Conservation (phyloP, 2,888 invertebrate species). For the Trichopoda pennipes region DNA sequence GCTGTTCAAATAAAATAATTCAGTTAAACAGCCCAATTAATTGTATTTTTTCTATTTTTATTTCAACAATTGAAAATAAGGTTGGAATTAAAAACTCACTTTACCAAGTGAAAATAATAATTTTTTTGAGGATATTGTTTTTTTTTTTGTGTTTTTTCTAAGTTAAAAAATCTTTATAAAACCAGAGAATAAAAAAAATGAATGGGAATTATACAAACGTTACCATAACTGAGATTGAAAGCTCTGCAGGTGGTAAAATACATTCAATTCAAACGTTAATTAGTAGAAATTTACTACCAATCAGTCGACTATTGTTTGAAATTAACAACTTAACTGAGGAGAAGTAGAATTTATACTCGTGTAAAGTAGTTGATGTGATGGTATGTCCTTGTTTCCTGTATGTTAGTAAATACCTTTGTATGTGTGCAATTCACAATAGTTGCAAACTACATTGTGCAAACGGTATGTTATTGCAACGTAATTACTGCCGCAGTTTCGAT, state of each 20-base stretch:
- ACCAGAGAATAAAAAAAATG: no score
- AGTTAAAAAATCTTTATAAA: no score
- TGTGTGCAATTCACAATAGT: background rate
- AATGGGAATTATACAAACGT: background rate
- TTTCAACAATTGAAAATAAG: background rate
- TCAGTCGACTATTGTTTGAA: conserved; percentile 75
- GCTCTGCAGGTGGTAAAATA: conserved; percentile 45
- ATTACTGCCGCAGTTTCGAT: conserved; percentile 71
- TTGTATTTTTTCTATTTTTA: conserved; percentile 36
- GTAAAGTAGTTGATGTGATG: background rate
- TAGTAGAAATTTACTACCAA: conserved; percentile 77
- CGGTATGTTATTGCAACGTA: conserved; percentile 74
- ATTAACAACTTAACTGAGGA: conserved; percentile 25
- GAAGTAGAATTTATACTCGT: background rate
- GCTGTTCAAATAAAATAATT: conserved; percentile 57
- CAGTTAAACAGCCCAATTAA: conserved; percentile 59
- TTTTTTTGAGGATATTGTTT: conserved; percentile 10
- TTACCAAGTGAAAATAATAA: background rate
- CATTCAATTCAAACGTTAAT: conserved; percentile 72
- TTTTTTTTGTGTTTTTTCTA: background rate
- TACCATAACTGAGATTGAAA: conserved; percentile 42
- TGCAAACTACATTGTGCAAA: background rate
- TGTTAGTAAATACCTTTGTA: background rate
- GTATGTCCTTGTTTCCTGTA: background rate
- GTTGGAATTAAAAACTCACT: background rate